Conservation (phyloP, 2,888 invertebrate species). For the Scaptomyza polygonia region DNA sequence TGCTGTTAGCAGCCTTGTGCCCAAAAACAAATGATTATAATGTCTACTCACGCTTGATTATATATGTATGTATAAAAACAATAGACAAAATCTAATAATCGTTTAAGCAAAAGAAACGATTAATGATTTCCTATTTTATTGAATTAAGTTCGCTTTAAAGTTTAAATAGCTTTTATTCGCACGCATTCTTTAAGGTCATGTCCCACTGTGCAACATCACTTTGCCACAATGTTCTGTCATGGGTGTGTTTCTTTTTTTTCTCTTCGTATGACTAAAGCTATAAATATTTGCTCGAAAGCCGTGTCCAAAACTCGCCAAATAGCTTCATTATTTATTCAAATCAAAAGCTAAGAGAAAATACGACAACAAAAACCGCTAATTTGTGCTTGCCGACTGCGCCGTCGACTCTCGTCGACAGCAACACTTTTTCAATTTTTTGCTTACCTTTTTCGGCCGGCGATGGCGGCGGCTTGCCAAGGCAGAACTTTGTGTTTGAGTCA, state of each 20-base stretch:
- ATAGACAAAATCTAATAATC: not conserved
- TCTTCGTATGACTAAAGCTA: slow-evolving; percentile 75
- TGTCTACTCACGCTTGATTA: slow-evolving; percentile 44
- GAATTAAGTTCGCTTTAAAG: not conserved
- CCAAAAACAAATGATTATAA: slow-evolving; percentile 40
- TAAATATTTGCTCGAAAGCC: slow-evolving; percentile 73
- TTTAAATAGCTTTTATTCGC: too few species aligned
- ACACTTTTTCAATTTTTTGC: slow-evolving; percentile 28
- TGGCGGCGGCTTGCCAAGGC: slow-evolving; percentile 75
- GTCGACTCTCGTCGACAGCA: slow-evolving; percentile 14
- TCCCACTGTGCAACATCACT: slow-evolving; percentile 62
- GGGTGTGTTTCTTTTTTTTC: slow-evolving; percentile 45
- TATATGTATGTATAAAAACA: not conserved
- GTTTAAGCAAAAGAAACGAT: not conserved
- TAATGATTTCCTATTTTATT: not conserved
- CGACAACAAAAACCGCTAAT: slow-evolving; percentile 15
- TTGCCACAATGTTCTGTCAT: slow-evolving; percentile 40
- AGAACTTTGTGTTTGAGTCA: slow-evolving; percentile 78
- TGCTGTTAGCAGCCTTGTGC: slow-evolving; percentile 41
- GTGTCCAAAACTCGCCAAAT: slow-evolving; percentile 65
- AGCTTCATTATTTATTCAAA: slow-evolving; percentile 73
- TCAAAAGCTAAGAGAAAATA: slow-evolving; percentile 48
- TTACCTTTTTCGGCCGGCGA: slow-evolving; percentile 79
- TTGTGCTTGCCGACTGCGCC: slow-evolving; percentile 19
- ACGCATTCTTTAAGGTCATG: not conserved